Evolutionary conservation across 2,888 invertebrate species (phyloP), one percentile per base, ranked within the genome.

Genomic region (Ptilodon capucinus): DNA sequence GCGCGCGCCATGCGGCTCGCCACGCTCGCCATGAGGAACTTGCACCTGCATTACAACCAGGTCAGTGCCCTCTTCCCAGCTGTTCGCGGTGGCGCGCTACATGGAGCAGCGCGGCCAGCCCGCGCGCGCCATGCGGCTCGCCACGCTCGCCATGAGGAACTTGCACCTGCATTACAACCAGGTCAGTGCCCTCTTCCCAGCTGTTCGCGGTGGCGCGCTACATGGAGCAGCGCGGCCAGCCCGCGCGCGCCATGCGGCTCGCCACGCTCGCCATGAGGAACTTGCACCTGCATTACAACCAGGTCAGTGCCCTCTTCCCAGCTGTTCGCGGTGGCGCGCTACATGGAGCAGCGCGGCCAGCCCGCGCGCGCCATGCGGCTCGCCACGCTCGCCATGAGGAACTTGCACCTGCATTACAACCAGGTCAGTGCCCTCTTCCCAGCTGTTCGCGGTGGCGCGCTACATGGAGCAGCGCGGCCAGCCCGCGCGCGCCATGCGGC

Each of bases 391-490:
- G 96, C 96, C 28, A 96, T 97, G 95, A 93, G 96, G 76, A 95
- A 95, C 75, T 93, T 96, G 32, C 95, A 95, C 75, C 88, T 97
- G 44, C 95, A 95, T 18, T n/a, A n/a, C n/a, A n/a, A n/a, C n/a
- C n/a, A n/a, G n/a, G n/a, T n/a, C n/a, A n/a, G n/a, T n/a, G n/a
- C n/a, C n/a, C n/a, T 95, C 95, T 44, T 94, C 94, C 44, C 96
- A 97, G 79, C 91, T 97, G 63, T 97, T 97, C 84, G 95, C 95
- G 0, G 96, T 97, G 41, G 96, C 96, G 17, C 90, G 96, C 30
- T 97, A 97, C 83, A 95, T 97, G 96, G 96, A 97, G 85, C 96
- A 96, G 78, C 87, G 96, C 0, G 95, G 95, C 0, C 96, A 96
- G 79, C 95, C 96, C 0, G 94, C 95, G n/a, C 83, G 96, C 13